A percentile compares a stretch with the other conserved stretches of the same genome.
These are phyloP conservation scores for Thinocorus orbignyianus DNA, from an alignment of 2,113 vertebrate genomes.

Conservation along the genomic window DNA sequence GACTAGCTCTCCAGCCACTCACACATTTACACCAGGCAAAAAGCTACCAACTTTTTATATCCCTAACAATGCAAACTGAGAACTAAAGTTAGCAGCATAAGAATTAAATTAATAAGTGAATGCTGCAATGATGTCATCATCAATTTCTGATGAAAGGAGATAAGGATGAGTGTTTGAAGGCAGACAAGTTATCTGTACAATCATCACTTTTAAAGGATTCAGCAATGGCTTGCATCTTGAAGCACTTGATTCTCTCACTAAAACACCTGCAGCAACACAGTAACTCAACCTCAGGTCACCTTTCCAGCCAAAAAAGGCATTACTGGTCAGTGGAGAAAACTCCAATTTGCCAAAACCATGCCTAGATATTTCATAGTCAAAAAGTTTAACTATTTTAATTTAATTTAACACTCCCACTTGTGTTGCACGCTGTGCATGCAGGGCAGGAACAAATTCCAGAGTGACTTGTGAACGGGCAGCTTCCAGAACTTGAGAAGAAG, in stretches of 20 bases:
- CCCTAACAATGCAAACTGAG: not conserved
- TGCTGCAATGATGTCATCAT: not conserved
- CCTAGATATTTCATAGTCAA: not conserved
- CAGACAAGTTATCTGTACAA: not conserved
- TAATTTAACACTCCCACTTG: not conserved
- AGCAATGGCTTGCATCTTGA: not conserved
- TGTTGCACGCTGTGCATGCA: not conserved
- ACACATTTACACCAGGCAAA: not conserved
- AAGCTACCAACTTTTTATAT: not conserved
- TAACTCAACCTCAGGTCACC: not conserved
- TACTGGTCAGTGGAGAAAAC: not conserved
- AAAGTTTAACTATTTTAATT: too few species aligned
- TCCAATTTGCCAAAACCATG: not conserved
- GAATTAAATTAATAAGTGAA: not conserved
- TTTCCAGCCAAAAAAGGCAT: not conserved
- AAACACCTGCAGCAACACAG: not conserved
- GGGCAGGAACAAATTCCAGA: not conserved
- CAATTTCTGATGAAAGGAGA: not conserved
- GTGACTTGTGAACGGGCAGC: fast-evolving
- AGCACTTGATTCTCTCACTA: not conserved
- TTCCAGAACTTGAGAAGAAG: not conserved
- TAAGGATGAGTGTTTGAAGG: not conserved
- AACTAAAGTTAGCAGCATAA: not conserved
- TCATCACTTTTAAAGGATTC: not conserved
- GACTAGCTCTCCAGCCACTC: not conserved